Evolutionary conservation across 2,797 vertebrate species (phyloP).

Genomic region (Ataeniobius toweri): DNA sequence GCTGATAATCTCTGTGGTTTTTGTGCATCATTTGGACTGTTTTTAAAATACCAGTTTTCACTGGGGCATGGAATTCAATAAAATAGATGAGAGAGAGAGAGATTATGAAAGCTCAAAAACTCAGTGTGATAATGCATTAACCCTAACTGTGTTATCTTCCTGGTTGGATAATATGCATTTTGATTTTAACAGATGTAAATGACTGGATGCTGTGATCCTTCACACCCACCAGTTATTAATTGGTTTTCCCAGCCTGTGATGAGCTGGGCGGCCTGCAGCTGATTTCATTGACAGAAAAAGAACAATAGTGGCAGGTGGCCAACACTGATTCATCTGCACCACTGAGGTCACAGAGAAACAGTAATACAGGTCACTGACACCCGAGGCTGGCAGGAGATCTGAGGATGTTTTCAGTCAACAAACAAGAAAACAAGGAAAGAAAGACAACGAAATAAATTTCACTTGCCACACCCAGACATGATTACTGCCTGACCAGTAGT

Average conservation of each 20-base stretch:
- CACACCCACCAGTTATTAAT: conserved; percentile 6
- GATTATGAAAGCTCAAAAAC: neutral
- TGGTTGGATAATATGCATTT: neutral
- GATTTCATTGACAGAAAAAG: neutral
- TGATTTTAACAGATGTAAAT: neutral
- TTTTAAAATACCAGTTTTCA: neutral
- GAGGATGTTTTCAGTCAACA: conserved; percentile 12
- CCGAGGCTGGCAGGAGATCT: conserved; percentile 11
- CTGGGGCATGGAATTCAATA: neutral
- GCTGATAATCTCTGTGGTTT: neutral
- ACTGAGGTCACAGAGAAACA: neutral
- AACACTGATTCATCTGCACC: conserved; percentile 11
- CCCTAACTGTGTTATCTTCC: neutral
- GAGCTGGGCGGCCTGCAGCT: conserved; percentile 2
- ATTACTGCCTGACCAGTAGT: too few species aligned
- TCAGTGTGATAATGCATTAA: conserved; percentile 1
- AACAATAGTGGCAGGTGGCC: conserved; percentile 3
- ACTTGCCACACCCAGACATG: too few species aligned
- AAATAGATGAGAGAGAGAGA: neutral
- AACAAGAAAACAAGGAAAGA: neutral
- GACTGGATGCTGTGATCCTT: neutral
- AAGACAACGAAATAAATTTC: neutral
- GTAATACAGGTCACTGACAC: conserved; percentile 1
- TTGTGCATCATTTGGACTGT: neutral
- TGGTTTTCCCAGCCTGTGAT: conserved; percentile 9